These are phyloP conservation scores for Eucidaris tribuloides DNA, from an alignment of 35 echinoderm and acorn worm species.

Conservation along the genomic window DNA sequence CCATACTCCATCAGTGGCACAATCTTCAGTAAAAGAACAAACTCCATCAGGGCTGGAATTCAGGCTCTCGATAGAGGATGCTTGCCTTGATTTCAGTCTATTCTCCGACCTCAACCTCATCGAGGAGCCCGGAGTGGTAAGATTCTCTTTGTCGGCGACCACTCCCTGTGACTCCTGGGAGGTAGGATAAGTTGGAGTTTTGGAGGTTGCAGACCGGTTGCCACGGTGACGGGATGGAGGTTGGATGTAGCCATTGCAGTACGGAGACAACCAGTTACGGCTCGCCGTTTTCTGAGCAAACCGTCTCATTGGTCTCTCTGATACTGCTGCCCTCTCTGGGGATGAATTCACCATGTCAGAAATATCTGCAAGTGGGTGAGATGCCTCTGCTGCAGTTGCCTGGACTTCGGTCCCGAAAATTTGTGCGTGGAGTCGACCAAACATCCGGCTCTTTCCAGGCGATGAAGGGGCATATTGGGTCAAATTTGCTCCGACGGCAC, in stretches of 20 bases:
- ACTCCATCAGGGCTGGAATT: slow-evolving; percentile 6
- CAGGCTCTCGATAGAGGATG: slow-evolving; percentile 11
- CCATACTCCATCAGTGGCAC: neutral
- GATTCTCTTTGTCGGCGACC: slow-evolving; percentile 6
- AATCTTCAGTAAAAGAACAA: neutral
- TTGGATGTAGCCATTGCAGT: neutral
- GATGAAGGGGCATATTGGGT: too few species aligned
- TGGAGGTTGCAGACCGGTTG: neutral
- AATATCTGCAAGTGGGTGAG: neutral
- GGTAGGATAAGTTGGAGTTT: neutral
- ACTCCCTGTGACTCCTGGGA: neutral
- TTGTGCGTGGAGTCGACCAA: slow-evolving; percentile 7
- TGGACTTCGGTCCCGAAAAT: neutral
- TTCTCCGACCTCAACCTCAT: neutral
- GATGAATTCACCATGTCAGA: neutral
- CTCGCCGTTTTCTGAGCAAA: too few species aligned
- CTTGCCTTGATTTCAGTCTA: neutral
- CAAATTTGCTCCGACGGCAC: too few species aligned
- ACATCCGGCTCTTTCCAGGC: neutral
- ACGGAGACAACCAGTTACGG: neutral
- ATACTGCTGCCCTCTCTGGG: neutral
- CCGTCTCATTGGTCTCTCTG: neutral
- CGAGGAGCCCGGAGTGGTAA: neutral
- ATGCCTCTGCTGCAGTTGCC: neutral
- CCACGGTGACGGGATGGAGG: neutral